These are phyloP conservation scores for Anodontia alba DNA, from an alignment of 2,888 invertebrate genomes.

Conservation along the genomic window DNA sequence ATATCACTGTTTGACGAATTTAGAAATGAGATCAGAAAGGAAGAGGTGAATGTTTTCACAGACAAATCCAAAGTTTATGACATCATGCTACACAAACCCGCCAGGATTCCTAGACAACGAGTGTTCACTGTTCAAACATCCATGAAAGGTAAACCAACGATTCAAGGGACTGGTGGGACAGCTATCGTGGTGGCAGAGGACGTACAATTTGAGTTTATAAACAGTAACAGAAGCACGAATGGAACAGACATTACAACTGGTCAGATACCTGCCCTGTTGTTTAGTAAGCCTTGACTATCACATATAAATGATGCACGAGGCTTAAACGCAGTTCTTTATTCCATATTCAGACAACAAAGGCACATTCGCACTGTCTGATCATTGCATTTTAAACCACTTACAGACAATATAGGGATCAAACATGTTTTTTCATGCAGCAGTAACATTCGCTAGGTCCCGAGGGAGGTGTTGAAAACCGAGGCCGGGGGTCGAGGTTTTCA, in stretches of 20 bases:
- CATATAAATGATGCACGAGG: too few relatives aligned
- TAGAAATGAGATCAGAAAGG: constrained; percentile 17
- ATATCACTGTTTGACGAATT: constrained; percentile 35
- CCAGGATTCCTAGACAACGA: constrained; percentile 21
- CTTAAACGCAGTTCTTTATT: too few relatives aligned
- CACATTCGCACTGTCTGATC: too few relatives aligned
- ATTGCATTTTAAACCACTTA: too few relatives aligned
- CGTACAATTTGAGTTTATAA: constrained; percentile 46
- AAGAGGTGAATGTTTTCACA: constrained; percentile 17
- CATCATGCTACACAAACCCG: constrained; percentile 33
- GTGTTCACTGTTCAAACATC: constrained; percentile 36
- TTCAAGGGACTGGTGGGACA: constrained; percentile 40
- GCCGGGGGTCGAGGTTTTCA: too few relatives aligned
- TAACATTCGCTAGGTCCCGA: too few relatives aligned
- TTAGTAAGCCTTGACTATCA: constrained; percentile 22
- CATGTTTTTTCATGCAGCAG: too few relatives aligned
- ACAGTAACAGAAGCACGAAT: constrained; percentile 55
- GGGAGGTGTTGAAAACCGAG: too few relatives aligned
- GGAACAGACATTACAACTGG: constrained; percentile 55
- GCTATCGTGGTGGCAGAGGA: constrained; percentile 23
- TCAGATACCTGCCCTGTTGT: constrained; percentile 55
- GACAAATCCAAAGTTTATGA: constrained; percentile 38
- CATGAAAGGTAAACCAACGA: constrained; percentile 40
- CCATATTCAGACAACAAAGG: too few relatives aligned
- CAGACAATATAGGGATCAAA: too few relatives aligned